A percentile compares a stretch with the other conserved stretches of the same genome.
Evolutionary conservation across 2,113 vertebrate genomes (phyloP).

Genomic region (Heterocephalus glaber): DNA sequence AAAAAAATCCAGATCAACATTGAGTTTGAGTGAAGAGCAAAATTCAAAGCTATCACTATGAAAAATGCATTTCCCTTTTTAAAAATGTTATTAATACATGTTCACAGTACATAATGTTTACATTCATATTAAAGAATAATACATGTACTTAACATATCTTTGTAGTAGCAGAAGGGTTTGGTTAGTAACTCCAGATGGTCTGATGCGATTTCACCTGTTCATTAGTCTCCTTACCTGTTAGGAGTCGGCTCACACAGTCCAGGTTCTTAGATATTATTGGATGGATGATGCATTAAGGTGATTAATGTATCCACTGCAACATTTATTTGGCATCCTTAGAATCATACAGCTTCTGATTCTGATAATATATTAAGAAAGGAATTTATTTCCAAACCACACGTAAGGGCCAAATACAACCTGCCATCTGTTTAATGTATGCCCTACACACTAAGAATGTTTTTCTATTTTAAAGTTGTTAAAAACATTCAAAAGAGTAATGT

Average conservation of each 20-base stretch:
- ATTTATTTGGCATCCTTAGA: background rate
- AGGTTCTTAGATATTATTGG: background rate
- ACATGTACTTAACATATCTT: background rate
- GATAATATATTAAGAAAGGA: background rate
- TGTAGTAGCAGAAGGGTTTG: background rate
- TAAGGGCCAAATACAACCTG: background rate
- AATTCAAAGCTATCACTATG: background rate
- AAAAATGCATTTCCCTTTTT: background rate
- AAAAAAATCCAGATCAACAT: background rate
- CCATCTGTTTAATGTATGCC: background rate
- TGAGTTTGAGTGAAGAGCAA: background rate
- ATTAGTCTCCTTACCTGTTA: background rate
- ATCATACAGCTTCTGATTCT: background rate
- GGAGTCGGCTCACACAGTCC: background rate
- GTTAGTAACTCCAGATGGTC: background rate
- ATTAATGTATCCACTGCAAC: background rate
- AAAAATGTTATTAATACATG: background rate
- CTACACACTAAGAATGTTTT: background rate
- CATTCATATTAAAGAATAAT: background rate
- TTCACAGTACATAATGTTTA: background rate
- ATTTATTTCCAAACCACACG: background rate
- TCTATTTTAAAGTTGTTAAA: conserved; percentile 37
- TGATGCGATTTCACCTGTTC: background rate
- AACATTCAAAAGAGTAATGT: background rate
- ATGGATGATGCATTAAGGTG: background rate